Base-by-base conservation (phyloP, 2,113 vertebrate genomes). In the Xiphophorus couchianus region DNA sequence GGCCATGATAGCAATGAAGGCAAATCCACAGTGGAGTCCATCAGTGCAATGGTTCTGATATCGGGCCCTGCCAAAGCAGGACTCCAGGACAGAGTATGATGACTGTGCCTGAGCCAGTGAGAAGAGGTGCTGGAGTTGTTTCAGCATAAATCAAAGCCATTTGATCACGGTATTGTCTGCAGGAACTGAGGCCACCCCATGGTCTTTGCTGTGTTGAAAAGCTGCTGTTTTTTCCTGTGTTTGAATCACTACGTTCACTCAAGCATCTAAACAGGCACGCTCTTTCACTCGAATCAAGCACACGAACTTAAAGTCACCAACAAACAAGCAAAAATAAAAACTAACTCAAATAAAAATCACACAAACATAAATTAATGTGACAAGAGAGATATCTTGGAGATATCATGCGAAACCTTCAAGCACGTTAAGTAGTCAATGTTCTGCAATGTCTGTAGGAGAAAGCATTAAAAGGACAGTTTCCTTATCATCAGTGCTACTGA, bases 1-100 rank as follows among this genome's bases (percentile, higher is more conserved):
- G 92, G 90, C 84, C 81, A 64, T 85, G 84, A 76, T 77, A 81
- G 86, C 84, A 89, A 90, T 87, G 83, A 93, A 92, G 90, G 90
- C 90, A 89, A 85, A 72, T 88, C 87, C 88, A 88, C 90, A 89
- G 87, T 88, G 83, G 83, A 87, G 80, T 88, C 83, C 88, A 86
- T 89, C 87, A 85, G 90, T 90, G 84, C 80, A 84, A 84, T 84
- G 80, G 81, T 84, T 89, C 83, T 80, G 85, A 85, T 77, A 58
- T 89, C 70, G 22, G 76, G 78, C 71, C 30, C 87, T 83, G 80
- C 80, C 68, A 60, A 78, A 83, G 81, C 81, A 88, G 88, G 80
- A 83, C 78, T 29, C 77, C 42, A 80, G 88, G 85, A 85, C 83
- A 81, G 80, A 89, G 81, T 51, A 69, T 85, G 85, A 76, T 48